Base-by-base conservation (phyloP, 2,888 invertebrate genomes). In the Chymomyza procnemis region DNA sequence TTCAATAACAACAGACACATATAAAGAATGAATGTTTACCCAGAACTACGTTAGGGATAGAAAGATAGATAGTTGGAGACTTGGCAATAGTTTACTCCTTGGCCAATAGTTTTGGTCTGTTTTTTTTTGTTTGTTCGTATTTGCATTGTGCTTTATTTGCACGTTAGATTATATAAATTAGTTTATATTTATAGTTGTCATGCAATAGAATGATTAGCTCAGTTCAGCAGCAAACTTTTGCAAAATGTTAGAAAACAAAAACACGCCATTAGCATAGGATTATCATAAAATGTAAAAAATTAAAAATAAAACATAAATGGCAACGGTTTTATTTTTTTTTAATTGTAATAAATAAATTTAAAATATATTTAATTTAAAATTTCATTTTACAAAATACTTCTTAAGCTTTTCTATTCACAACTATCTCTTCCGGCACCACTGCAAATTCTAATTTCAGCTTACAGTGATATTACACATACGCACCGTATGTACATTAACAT, bases 141-240 rank as follows among this genome's bases (percentile, higher is more conserved):
- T 73, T 66, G 73, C 66, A 73, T 64, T 66, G 69, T 73, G 73
- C 66, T 61, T 59, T 69, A 73, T 73, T 73, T 73, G 66, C 73
- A 64, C 73, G 64, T 68, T 79, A 67, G 61, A 76, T 73, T 79
- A 69, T 71, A 71, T 78, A 65, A 70, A 71, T 57, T 85, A 78
- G 80, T 85, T 71, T 72, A 67, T 73, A 70, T 64, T 82, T 71
- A 67, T 73, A 70, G 64, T 82, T 78, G 82, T 73, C 81, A 81
- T 81, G 81, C 81, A 82, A 81, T 85, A 59, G 66, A 73, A 73
- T 72, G 85, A 81, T 81, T 81, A 81, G 75, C 34, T 41, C 6
- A 41, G 34, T 41, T 3, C 9, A 12, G 6, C 34, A 41, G 34
- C 12, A 12, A 26, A 26, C 12, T 41, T 41, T 41, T 41, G 34